Conservation (phyloP, 2,113 vertebrate genomes). For the Xiphias gladius region DNA sequence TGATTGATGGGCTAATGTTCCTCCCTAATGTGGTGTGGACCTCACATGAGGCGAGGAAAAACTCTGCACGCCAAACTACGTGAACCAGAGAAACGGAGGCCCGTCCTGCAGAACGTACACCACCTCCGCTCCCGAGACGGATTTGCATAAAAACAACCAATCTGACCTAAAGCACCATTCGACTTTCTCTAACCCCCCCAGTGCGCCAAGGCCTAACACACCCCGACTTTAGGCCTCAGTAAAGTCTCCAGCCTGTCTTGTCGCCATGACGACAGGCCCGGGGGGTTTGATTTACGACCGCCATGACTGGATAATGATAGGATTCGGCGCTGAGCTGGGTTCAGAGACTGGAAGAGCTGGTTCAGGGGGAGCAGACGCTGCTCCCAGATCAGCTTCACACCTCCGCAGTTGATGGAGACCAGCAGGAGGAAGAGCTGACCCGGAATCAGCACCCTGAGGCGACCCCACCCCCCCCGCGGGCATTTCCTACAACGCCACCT, state of each 20-base stretch:
- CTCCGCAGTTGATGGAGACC: neutral
- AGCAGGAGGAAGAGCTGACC: conserved; percentile 32
- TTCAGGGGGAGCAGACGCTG: conserved; percentile 31
- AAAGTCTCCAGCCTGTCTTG: conserved; percentile 50
- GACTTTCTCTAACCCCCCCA: too few relatives aligned
- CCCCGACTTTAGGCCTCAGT: conserved; percentile 50
- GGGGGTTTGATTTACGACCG: conserved; percentile 77
- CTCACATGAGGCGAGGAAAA: neutral
- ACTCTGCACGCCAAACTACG: neutral
- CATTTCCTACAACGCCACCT: conserved; percentile 75
- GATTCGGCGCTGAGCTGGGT: conserved; percentile 66
- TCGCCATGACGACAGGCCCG: conserved; percentile 69
- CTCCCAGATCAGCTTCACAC: conserved; percentile 35
- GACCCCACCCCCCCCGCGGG: neutral
- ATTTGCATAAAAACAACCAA: neutral
- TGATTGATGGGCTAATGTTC: conserved; percentile 51
- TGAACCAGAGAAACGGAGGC: neutral
- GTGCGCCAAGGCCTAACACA: too few relatives aligned
- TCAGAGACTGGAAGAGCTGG: conserved; percentile 83
- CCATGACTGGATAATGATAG: conserved; percentile 81
- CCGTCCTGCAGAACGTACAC: neutral
- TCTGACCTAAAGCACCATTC: neutral
- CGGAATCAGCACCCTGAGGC: conserved; percentile 55
- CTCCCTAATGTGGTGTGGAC: conserved; percentile 12
- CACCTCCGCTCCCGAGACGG: neutral